Evolutionary conservation across 2,113 vertebrate genomes (phyloP), one percentile per base, ranked within the genome.

Genomic region (Peucedramus taeniatus): DNA sequence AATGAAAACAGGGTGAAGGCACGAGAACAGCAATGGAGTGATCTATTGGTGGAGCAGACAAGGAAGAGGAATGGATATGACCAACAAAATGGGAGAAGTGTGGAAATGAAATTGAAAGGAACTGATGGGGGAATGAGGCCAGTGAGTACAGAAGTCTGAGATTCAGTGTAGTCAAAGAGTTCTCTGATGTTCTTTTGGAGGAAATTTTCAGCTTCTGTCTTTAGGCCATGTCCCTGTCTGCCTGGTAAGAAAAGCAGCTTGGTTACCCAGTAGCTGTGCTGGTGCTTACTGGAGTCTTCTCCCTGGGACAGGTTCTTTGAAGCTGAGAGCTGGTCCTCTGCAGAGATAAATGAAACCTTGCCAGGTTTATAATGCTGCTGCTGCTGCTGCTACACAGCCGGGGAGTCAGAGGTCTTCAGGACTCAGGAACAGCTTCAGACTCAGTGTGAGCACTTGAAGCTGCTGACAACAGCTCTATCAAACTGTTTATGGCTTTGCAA

Each of bases 21-120:
- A 70, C 0, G 0, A 72, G 26, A 93, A 61, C 0, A 4, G 5
- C 31, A 44, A 26, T 27, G 26, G 35, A 69, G 9, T 50, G n/a
- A 61, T 16, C 10, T 28, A 5, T 3, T 70, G 20, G 5, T 82
- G 42, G 31, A 71, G 22, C 17, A 72, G 33, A 23, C 14, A 49
- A 69, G 45, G 53, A 82, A 40, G 22, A 83, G 39, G 42, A 80
- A 87, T 59, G 37, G 27, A 45, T 70, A 27, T 44, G 18, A 12
- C n/a, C 28, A 77, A 39, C 15, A 42, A 50, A 65, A 79, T 86
- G 23, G 54, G 8, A 69, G n/a, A 51, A 19, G 8, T n/a, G 21
- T 53, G 26, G 53, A 79, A 82, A 75, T 59, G 13, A 66, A 70
- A 18, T 26, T 35, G 51, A 47, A 78, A 51, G 26, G 14, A 91